These are phyloP conservation scores for Passerculus sandwichensis DNA, from an alignment of 2,797 vertebrate species.

Conservation along the genomic window DNA sequence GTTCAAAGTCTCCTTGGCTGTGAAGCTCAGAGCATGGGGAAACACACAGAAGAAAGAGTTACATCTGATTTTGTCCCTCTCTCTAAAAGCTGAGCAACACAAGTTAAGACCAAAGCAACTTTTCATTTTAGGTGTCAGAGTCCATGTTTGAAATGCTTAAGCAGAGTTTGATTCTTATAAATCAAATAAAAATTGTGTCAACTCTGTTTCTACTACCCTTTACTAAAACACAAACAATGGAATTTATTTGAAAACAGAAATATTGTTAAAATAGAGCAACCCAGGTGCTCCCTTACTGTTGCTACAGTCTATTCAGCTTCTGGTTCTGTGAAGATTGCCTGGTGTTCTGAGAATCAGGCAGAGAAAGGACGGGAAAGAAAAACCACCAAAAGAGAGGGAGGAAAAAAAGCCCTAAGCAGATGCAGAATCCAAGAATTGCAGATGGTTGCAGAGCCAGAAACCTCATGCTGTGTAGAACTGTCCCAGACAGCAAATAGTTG, in stretches of 20 bases:
- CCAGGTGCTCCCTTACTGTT: constrained; percentile 1
- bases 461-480: constrained; percentile 55
- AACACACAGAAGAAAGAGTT: neutral
- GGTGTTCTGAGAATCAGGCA: constrained; percentile 55
- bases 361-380: constrained; percentile 42
- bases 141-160: neutral
- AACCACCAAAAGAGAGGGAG: constrained; percentile 52
- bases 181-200: neutral
- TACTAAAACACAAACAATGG: neutral
- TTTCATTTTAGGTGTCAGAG: neutral
- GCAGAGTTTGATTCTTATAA: neutral
- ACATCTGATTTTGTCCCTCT: neutral
- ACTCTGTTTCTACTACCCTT: neutral
- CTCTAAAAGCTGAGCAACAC: neutral
- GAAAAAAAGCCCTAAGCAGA: constrained; percentile 57
- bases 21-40: neutral
- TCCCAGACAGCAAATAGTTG: constrained; percentile 63
- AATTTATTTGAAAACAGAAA: constrained; percentile 9
- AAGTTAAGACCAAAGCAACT: neutral
- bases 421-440: constrained; percentile 64
- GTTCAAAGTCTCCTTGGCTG: neutral
- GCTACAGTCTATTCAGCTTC: constrained; percentile 19
- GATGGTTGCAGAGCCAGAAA: constrained; percentile 60
- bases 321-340: constrained; percentile 54
- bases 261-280: neutral